These are phyloP conservation scores for Megalops cyprinoides DNA, from an alignment of 2,797 vertebrate genomes.

Conservation along the genomic window DNA sequence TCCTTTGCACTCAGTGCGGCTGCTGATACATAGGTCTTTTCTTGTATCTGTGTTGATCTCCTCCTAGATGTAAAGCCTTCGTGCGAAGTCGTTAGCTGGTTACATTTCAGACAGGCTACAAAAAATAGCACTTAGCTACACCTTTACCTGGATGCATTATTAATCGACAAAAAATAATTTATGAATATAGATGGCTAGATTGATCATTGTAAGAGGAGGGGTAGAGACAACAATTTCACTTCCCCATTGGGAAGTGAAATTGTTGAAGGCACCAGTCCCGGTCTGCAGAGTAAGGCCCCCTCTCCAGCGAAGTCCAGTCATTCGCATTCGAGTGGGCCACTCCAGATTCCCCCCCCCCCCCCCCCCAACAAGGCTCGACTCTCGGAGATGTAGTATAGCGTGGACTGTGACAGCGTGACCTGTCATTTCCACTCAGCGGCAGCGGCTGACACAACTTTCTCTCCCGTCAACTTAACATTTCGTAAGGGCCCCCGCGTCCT, in stretches of 20 bases:
- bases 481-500: slow-evolving; percentile 69
- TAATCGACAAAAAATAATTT: not conserved
- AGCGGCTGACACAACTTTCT: slow-evolving; percentile 80
- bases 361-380: slow-evolving; percentile 57
- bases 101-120: not conserved
- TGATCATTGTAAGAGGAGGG: not conserved
- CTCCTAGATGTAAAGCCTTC: not conserved
- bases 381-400: slow-evolving; percentile 70
- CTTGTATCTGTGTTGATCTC: not conserved
- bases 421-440: slow-evolving; percentile 79
- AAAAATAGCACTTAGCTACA: not conserved
- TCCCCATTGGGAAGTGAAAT: not conserved
- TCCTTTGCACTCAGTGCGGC: not conserved
- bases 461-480: slow-evolving; percentile 72
- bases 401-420: slow-evolving; percentile 77
- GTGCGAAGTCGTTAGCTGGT: not conserved
- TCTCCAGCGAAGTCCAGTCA: not conserved
- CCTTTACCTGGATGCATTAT: not conserved
- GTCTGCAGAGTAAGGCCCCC: slow-evolving; percentile 2
- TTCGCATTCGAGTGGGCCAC: not conserved
- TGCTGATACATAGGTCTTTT: not conserved
- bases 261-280: not conserved
- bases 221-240: too few relatives aligned
- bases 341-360: not conserved
- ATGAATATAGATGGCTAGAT: not conserved